phyloP scores from a whole-genome alignment of 2,888 invertebrate species.

The Phaonia tiefii region DNA sequence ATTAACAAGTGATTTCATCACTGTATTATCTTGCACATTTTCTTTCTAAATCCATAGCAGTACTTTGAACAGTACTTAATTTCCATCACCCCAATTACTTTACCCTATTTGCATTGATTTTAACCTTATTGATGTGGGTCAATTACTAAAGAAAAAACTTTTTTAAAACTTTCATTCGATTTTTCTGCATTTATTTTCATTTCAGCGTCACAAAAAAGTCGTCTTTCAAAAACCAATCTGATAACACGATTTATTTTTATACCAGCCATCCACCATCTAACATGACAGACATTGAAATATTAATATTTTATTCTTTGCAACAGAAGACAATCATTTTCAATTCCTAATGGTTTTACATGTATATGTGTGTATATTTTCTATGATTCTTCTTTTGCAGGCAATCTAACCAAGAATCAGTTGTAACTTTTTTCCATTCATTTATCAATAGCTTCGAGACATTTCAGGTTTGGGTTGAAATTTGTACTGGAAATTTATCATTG shows the following conservation, averaged over 20 bases:
- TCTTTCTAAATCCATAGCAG: no score
- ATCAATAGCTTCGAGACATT: neutral
- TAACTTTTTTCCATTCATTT: conserved; percentile 16
- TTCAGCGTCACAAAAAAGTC: neutral
- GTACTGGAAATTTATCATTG: neutral
- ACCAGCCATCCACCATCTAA: neutral
- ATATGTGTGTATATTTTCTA: neutral
- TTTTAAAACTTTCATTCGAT: neutral
- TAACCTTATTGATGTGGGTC: conserved; percentile 20
- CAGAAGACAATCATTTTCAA: neutral
- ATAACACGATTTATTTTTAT: conserved; percentile 37
- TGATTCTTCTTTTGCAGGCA: neutral
- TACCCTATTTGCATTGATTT: no score
- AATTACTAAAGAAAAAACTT: conserved; percentile 16
- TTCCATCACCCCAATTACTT: no score
- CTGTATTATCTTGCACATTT: no score
- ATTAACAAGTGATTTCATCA: no score
- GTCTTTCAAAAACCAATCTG: conserved; percentile 6
- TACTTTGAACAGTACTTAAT: no score
- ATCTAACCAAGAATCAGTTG: neutral
- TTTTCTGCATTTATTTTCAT: neutral
- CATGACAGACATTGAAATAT: conserved; percentile 13
- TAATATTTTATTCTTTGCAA: conserved; percentile 19
- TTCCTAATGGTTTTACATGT: neutral
- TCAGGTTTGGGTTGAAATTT: neutral